These are phyloP conservation scores for Clamator glandarius DNA, from an alignment of 2,797 vertebrate species.

Conservation along the genomic window DNA sequence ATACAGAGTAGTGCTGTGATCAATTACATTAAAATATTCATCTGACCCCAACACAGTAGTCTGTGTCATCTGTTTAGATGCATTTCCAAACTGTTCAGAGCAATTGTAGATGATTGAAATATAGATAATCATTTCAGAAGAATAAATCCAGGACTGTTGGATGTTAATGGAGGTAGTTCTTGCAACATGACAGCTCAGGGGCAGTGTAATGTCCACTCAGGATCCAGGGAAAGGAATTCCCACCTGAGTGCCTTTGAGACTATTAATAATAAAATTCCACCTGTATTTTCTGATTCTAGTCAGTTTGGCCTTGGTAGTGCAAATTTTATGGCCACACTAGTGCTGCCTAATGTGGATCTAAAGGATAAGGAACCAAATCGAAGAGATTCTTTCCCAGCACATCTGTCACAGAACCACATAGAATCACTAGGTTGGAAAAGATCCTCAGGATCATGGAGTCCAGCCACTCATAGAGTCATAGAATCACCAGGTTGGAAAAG, in stretches of 20 bases:
- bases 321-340: background rate
- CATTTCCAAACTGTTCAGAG: background rate
- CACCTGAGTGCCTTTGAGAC: background rate
- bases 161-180: background rate
- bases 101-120: background rate
- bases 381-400: background rate
- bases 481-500: too few relatives aligned
- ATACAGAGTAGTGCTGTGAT: background rate
- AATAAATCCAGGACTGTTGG: background rate
- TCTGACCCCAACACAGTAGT: background rate
- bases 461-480: too few relatives aligned
- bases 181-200: background rate
- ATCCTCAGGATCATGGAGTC: too few relatives aligned
- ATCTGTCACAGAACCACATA: background rate
- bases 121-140: background rate
- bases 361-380: background rate
- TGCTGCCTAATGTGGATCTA: background rate
- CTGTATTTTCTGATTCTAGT: background rate
- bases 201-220: background rate
- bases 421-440: too few relatives aligned
- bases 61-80: background rate
- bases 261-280: background rate
- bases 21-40: background rate
- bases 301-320: background rate
- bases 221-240: background rate